A percentile compares a stretch with the other conserved stretches of the same genome.
Evolutionary conservation across 2,113 vertebrate species (phyloP).

Genomic region (Microcebus murinus): DNA sequence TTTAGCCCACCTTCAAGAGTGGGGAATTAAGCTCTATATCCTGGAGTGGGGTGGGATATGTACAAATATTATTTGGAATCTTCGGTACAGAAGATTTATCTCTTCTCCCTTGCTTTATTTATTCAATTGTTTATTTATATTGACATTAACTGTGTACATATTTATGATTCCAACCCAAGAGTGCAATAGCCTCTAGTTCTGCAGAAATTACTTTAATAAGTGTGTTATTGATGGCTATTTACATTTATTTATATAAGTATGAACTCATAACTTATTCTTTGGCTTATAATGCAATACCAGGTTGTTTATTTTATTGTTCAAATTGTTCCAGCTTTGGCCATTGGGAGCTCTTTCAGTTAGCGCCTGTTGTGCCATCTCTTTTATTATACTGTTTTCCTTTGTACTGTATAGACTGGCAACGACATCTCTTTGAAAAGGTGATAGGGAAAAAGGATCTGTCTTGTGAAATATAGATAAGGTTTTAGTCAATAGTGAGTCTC

Average conservation of each 20-base stretch:
- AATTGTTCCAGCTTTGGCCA: background rate
- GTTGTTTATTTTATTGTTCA: background rate
- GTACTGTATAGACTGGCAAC: background rate
- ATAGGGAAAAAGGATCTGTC: constrained; percentile 1
- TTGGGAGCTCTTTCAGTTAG: background rate
- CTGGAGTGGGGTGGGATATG: background rate
- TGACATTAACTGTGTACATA: background rate
- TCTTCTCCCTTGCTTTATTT: background rate
- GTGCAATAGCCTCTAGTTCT: background rate
- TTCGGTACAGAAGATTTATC: background rate
- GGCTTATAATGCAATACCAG: background rate
- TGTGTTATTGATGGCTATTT: background rate
- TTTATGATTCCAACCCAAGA: background rate
- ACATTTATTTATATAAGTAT: constrained; percentile 10
- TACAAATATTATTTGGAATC: background rate
- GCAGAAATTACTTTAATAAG: background rate
- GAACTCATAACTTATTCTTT: background rate
- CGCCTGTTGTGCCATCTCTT: background rate
- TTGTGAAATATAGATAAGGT: constrained; percentile 49
- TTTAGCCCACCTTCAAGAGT: background rate
- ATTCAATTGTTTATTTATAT: background rate
- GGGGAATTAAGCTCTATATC: background rate
- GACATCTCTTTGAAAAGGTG: constrained; percentile 42
- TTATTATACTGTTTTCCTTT: constrained; percentile 31
- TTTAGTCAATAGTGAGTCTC: constrained; percentile 40